phyloP scores from a whole-genome alignment of 1,140 invertebrate genomes.

The Popillia japonica region DNA sequence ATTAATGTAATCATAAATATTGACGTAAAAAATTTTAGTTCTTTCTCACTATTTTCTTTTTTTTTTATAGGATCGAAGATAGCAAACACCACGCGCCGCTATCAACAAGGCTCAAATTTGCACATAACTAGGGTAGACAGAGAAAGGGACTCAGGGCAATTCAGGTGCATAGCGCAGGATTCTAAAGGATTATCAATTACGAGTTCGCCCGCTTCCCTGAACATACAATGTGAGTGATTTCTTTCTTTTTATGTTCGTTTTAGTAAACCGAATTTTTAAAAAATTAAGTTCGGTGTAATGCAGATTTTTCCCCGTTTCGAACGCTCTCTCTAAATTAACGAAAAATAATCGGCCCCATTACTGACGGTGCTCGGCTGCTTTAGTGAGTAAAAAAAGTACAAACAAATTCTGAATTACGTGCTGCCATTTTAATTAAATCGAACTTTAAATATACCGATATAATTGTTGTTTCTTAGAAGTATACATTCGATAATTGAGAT shows the following conservation, averaged over 20 bases:
- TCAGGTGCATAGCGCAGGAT: slow-evolving; percentile 69
- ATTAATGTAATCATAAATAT: no score
- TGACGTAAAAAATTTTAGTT: no score
- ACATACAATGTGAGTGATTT: slow-evolving; percentile 69
- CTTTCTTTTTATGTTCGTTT: slow-evolving; percentile 12
- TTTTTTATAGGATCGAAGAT: slow-evolving; percentile 58
- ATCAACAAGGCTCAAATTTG: slow-evolving; percentile 67
- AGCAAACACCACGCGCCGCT: slow-evolving; percentile 66
- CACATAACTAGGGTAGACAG: slow-evolving; percentile 66
- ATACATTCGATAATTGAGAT: neutral
- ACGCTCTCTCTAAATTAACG: slow-evolving; percentile 14
- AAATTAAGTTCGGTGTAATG: neutral
- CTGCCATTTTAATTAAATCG: slow-evolving; percentile 22
- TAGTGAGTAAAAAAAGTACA: neutral
- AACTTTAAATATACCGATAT: neutral
- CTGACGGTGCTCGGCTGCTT: neutral
- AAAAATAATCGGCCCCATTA: slow-evolving; percentile 3
- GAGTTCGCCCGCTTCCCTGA: slow-evolving; percentile 65
- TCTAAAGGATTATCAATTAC: slow-evolving; percentile 64
- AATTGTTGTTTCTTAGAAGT: neutral
- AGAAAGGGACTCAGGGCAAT: slow-evolving; percentile 65
- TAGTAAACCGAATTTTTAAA: neutral
- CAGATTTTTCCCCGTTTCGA: slow-evolving; percentile 10
- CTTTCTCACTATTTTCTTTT: no score
- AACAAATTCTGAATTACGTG: neutral